Percentiles rank a stretch among this genome's conserved stretches.
These are phyloP conservation scores for Drosophila tanythrix DNA, from an alignment of 2,888 invertebrate species.

Conservation along the genomic window DNA sequence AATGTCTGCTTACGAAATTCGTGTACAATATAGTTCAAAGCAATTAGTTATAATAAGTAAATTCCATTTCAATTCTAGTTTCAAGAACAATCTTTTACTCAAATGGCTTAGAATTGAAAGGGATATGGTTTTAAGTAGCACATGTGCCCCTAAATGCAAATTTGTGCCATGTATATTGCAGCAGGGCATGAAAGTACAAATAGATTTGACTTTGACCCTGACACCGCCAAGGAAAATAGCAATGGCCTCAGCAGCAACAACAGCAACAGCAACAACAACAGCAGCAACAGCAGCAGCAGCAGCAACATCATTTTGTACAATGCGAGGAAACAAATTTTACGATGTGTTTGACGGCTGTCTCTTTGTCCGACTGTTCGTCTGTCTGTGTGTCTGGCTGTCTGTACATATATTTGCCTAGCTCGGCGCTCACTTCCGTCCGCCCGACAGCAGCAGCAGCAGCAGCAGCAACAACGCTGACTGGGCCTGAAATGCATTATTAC, in stretches of 20 bases:
- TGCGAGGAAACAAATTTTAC: conserved; percentile 80
- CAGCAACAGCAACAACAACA: conserved; percentile 11
- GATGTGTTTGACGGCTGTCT: conserved; percentile 83
- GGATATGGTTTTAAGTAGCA: conserved; percentile 29
- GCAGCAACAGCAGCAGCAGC: conserved; percentile 4
- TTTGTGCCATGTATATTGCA: conserved; percentile 23
- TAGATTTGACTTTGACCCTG: conserved; percentile 76
- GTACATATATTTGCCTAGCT: conserved; percentile 38
- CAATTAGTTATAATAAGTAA: neutral
- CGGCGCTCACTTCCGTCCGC: conserved; percentile 69
- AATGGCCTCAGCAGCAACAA: conserved; percentile 12
- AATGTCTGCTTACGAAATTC: neutral
- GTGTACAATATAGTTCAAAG: too few species aligned
- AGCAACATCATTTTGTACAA: conserved; percentile 52
- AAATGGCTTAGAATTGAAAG: conserved; percentile 17
- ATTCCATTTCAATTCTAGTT: neutral
- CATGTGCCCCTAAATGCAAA: conserved; percentile 13
- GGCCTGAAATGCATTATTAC: conserved; percentile 73
- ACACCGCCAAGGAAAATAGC: conserved; percentile 46
- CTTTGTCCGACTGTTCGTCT: conserved; percentile 27
- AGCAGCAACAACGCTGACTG: conserved; percentile 23
- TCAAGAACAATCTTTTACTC: neutral
- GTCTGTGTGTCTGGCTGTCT: conserved; percentile 16
- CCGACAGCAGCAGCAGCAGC: conserved; percentile 5
- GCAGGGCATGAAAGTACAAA: conserved; percentile 67